Conservation (phyloP, 2,888 invertebrate genomes). For the Drosophila recens region DNA sequence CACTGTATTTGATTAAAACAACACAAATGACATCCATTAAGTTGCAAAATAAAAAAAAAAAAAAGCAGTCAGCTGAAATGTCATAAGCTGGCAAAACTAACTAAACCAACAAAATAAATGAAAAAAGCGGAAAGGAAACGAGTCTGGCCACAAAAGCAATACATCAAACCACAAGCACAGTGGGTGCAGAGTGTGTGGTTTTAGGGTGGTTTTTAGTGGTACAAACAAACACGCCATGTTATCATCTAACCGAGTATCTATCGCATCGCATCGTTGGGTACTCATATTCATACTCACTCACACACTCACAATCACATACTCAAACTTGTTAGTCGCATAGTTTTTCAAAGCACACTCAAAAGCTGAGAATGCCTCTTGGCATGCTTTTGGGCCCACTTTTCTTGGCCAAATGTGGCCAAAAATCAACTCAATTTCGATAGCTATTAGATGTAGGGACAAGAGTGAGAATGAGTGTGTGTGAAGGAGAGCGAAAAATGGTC, state of each 20-base stretch:
- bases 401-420: slow-evolving; percentile 19
- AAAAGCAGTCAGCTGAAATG: slow-evolving; percentile 29
- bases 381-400: background rate
- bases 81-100: slow-evolving; percentile 36
- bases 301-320: slow-evolving; percentile 3
- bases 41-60: slow-evolving; percentile 20
- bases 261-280: slow-evolving; percentile 11
- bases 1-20: slow-evolving; percentile 45
- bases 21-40: slow-evolving; percentile 49
- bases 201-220: slow-evolving; percentile 13
- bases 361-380: slow-evolving; percentile 25
- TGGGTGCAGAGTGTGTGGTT: slow-evolving; percentile 2
- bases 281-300: slow-evolving; percentile 7
- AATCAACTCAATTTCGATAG: slow-evolving; percentile 8
- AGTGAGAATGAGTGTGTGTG: background rate
- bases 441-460: background rate
- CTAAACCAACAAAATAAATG: slow-evolving; percentile 35
- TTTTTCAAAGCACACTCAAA: slow-evolving; percentile 28
- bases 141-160: slow-evolving; percentile 20
- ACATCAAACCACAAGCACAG: slow-evolving; percentile 31
- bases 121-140: background rate
- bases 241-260: slow-evolving; percentile 26
- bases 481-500: background rate
- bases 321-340: slow-evolving; percentile 15
- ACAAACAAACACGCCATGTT: slow-evolving; percentile 37